A percentile compares a stretch with the other conserved stretches of the same genome.
Evolutionary conservation across 2,113 vertebrate genomes (phyloP).

Genomic region (Phyllostomus discolor): DNA sequence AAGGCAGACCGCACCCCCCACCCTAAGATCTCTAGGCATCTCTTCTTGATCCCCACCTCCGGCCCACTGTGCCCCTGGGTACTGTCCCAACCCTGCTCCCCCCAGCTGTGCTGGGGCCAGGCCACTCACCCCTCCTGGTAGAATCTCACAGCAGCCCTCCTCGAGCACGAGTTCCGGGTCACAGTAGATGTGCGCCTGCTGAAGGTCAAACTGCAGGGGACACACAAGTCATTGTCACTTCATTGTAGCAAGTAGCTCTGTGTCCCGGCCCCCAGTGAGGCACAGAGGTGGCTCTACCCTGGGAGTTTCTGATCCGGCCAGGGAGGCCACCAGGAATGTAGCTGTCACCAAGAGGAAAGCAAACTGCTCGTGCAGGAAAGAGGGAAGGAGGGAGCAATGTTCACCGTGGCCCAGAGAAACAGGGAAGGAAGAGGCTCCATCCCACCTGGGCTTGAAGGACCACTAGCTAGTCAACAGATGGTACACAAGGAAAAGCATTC

Average conservation of each 20-base stretch:
- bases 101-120: neutral
- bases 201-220: slow-evolving; percentile 88
- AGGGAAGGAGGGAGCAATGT: neutral
- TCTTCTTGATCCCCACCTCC: neutral
- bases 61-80: neutral
- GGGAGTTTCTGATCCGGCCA: neutral
- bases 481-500: neutral
- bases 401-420: neutral
- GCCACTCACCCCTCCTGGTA: slow-evolving; percentile 85
- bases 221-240: neutral
- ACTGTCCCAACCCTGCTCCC: too few relatives aligned
- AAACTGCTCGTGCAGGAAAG: neutral
- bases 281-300: neutral
- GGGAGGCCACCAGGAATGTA: neutral
- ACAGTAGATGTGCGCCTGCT: slow-evolving; percentile 93
- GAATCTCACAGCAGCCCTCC: slow-evolving; percentile 95
- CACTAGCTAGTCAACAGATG: neutral
- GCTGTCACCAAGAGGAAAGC: neutral
- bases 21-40: neutral
- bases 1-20: neutral
- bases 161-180: slow-evolving; percentile 87
- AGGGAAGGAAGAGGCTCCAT: neutral
- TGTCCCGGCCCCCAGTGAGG: neutral
- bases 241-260: neutral
- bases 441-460: neutral